phyloP scores from a whole-genome alignment of 2,113 vertebrate genomes.

The Sander lucioperca region DNA sequence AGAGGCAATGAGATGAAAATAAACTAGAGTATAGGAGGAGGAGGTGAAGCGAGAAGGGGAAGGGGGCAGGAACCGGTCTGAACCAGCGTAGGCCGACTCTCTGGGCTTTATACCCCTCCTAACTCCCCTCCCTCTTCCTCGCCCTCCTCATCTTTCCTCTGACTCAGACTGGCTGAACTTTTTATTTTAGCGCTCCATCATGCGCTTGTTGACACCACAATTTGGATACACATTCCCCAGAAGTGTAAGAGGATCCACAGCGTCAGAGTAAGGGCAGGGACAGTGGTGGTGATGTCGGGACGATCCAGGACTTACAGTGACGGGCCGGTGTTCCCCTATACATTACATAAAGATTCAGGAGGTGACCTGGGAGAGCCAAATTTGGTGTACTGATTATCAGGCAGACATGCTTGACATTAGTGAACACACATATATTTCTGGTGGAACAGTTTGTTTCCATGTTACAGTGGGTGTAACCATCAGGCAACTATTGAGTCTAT shows the following conservation, averaged over 20 bases:
- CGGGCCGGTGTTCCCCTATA: slow-evolving; percentile 36
- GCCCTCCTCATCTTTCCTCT: slow-evolving; percentile 66
- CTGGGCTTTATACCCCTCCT: slow-evolving; percentile 51
- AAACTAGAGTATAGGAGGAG: slow-evolving; percentile 31
- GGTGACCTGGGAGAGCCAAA: slow-evolving; percentile 2
- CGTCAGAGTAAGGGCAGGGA: not conserved
- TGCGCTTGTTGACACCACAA: slow-evolving; percentile 70
- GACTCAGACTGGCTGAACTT: slow-evolving; percentile 71
- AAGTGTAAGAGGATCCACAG: slow-evolving; percentile 67
- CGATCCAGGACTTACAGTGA: not conserved
- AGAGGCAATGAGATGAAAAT: slow-evolving; percentile 35
- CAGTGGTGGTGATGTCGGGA: not conserved
- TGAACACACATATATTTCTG: slow-evolving; percentile 26
- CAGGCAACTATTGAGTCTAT: slow-evolving; percentile 6
- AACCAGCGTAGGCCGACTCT: slow-evolving; percentile 79
- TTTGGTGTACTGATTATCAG: slow-evolving; percentile 26
- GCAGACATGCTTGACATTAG: slow-evolving; percentile 37
- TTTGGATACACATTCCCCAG: slow-evolving; percentile 65
- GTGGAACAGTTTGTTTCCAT: slow-evolving; percentile 42
- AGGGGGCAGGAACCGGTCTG: slow-evolving; percentile 80
- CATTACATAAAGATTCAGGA: slow-evolving; percentile 57
- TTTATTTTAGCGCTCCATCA: slow-evolving; percentile 64
- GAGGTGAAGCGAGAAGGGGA: slow-evolving; percentile 36
- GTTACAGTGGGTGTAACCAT: not conserved
- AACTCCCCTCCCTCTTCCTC: slow-evolving; percentile 21